Base-by-base conservation (phyloP, 2,113 vertebrate genomes). In the Zeus faber region DNA sequence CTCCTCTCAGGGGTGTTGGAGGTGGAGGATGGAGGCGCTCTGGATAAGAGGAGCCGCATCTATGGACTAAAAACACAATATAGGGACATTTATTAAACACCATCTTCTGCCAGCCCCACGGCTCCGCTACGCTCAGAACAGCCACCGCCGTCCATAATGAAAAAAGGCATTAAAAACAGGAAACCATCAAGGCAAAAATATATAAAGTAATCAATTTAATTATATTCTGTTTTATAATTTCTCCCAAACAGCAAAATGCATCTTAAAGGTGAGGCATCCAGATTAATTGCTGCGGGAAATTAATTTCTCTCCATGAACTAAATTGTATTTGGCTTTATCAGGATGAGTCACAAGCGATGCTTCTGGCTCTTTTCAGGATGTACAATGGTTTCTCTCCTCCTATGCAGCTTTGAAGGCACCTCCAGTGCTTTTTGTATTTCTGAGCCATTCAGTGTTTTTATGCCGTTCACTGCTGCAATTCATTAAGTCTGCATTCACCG, bases 121-220 rank as follows among this genome's bases (percentile, higher is more conserved):
- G 76, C 26, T 29, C 77, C 62, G 57, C 64, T n/a, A 70, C 67
- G 48, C 58, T 58, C 60, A 59, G 65, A 69, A 73, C 58, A 61
- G 59, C 57, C 48, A 2, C 23, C 56, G 52, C 37, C 24, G 55
- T 69, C 70, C 56, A 66, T 80, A 81, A 85, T 80, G 50, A 62
- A 51, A 72, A 75, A 60, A 26, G 57, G 39, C 39, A 78, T 84
- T 70, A 75, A 81, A 78, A 78, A 72, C 58, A 57, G 39, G 62
- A 76, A 67, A 59, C 49, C 59, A 80, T 80, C 65, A 82, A 58
- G 56, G 72, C 52, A 77, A 79, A 80, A 81, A 65, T 44, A 76
- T 49, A 68, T 76, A 64, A 72, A 48, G 81, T 80, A 79, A 84
- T 84, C 70, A 54, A 77, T 85, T 85, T 83, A 84, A 88, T 90